Percentiles rank a stretch among this genome's conserved stretches.
Evolutionary conservation across 2,888 invertebrate genomes (phyloP).

Genomic region (Tanytarsus gracilentus): DNA sequence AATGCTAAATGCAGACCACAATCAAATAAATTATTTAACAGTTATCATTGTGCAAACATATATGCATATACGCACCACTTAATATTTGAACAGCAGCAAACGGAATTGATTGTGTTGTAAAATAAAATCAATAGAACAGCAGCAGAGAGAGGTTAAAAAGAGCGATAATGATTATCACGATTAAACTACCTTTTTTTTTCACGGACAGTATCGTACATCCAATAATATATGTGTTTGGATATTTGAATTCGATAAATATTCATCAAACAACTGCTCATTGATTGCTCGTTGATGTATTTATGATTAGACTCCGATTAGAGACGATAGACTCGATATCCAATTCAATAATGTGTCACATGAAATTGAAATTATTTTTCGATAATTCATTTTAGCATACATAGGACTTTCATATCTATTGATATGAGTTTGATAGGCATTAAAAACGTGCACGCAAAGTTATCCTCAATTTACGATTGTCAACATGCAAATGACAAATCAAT

Average conservation of each 20-base stretch:
- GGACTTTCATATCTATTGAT: background rate
- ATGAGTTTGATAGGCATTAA: too few relatives aligned
- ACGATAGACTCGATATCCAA: too few relatives aligned
- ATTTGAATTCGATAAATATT: background rate
- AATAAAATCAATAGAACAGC: conserved; percentile 1
- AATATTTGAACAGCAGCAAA: conserved; percentile 3
- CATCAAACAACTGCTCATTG: conserved; percentile 24
- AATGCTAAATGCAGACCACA: too few relatives aligned
- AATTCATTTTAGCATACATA: background rate
- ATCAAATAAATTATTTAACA: background rate
- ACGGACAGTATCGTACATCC: too few relatives aligned
- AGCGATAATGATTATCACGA: background rate
- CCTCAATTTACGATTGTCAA: too few relatives aligned
- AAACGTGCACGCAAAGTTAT: background rate
- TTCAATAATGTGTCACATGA: background rate
- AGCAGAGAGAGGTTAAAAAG: conserved; percentile 1
- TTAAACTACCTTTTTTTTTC: background rate
- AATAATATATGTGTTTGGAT: background rate
- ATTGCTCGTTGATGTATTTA: conserved; percentile 23
- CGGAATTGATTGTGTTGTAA: background rate
- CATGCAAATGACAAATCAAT: background rate
- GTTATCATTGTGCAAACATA: background rate
- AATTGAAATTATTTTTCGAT: background rate
- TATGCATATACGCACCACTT: background rate
- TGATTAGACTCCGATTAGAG: too few relatives aligned